Base-by-base conservation (phyloP, 2,113 vertebrate species). In the Saguinus midas region DNA sequence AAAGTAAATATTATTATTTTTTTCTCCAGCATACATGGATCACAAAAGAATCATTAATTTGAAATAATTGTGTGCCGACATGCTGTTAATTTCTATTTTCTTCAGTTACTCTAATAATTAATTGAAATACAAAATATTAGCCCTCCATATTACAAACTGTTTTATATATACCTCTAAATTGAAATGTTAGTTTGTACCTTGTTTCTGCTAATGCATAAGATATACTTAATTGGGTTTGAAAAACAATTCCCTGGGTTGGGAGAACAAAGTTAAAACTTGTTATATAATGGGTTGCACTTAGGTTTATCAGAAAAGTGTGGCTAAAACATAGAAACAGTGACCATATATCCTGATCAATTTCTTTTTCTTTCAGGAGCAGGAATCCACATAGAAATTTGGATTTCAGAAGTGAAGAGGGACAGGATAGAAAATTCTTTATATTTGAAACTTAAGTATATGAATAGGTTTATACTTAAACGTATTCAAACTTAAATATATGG, bases 211-310 rank as follows among this genome's bases (percentile, higher is more conserved):
- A 1, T 29, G 17, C 0, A 5, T 4, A 5, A 2, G 21, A 55
- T 4, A 23, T 9, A 8, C n/a, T 61, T 9, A 52, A 52, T 18
- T 16, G 45, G 0, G 0, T 18, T 1, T 50, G 1, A 17, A 43
- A 72, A n/a, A 66, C 8, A 3, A 45, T 10, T 78, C 35, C 58
- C 17, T 68, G 13, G 23, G 1, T 68, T 52, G 72, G 50, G 78
- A 78, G 5, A 27, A 78, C 0, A 27, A 14, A 7, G 17, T 29
- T 68, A 70, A 43, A 78, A 40, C 3, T 11, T 43, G 6, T 29
- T 8, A 12, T 25, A 3, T 52, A 9, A 14, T 0, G 27, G 8
- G 5, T 27, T 14, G 1, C 27, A 27, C 5, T 10, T n/a, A 72
- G 14, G 8, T 70, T 5, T 35, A 3, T 5, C 4, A 21, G 32